Conservation (phyloP, 2,888 invertebrate genomes). For the Idaea biselata region DNA sequence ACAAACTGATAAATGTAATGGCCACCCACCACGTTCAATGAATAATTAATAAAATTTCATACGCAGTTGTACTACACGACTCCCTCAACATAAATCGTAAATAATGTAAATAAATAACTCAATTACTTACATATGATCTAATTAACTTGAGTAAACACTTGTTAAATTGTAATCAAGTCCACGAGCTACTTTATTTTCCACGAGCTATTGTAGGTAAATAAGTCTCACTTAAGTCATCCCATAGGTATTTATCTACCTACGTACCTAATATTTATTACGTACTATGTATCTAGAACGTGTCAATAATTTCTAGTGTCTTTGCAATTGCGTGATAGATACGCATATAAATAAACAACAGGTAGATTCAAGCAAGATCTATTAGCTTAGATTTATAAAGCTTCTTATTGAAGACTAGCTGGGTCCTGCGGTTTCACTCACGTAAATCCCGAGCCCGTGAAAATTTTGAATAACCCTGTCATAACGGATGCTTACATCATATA, state of each 20-base stretch:
- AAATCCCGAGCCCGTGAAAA: too few relatives aligned
- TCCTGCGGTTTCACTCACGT: too few relatives aligned
- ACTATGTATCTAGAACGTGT: slow-evolving; percentile 39
- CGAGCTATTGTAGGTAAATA: slow-evolving; percentile 37
- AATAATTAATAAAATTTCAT: slow-evolving; percentile 32
- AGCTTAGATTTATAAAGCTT: neutral
- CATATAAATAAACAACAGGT: slow-evolving; percentile 14
- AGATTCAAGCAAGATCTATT: neutral
- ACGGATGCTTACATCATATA: too few relatives aligned
- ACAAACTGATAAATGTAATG: slow-evolving; percentile 7
- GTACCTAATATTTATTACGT: slow-evolving; percentile 13
- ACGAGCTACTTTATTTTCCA: slow-evolving; percentile 44
- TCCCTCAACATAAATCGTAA: slow-evolving; percentile 30
- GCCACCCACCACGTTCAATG: slow-evolving; percentile 20
- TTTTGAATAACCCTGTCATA: too few relatives aligned
- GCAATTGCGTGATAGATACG: slow-evolving; percentile 42
- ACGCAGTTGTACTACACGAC: slow-evolving; percentile 33
- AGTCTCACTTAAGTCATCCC: slow-evolving; percentile 35
- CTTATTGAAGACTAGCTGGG: too few relatives aligned
- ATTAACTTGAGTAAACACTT: slow-evolving; percentile 44
- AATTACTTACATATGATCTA: slow-evolving; percentile 45
- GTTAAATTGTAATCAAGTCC: slow-evolving; percentile 57
- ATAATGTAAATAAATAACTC: slow-evolving; percentile 35
- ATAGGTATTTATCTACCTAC: slow-evolving; percentile 37
- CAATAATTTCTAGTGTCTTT: slow-evolving; percentile 32